Evolutionary conservation across 1,140 invertebrate genomes (phyloP).

Genomic region (Zeugodacus cucurbitae): DNA sequence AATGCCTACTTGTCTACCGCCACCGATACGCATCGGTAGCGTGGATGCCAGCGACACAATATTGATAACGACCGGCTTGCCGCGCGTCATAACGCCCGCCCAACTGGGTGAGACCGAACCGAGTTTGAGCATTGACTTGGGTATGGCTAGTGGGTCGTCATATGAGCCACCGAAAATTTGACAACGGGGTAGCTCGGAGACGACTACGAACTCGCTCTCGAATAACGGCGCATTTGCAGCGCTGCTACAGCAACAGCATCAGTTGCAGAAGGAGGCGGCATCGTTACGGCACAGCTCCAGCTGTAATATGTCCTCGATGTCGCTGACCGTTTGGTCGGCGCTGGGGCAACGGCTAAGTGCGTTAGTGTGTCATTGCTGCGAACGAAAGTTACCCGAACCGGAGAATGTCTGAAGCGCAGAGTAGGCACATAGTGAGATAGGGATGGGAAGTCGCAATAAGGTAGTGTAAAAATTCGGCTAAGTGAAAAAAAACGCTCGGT

Average conservation of each 20-base stretch:
- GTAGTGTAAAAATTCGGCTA: neutral
- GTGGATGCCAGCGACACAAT: slow-evolving; percentile 40
- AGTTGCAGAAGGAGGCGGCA: neutral
- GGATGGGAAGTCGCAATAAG: neutral
- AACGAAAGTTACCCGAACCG: slow-evolving; percentile 61
- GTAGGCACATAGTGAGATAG: neutral
- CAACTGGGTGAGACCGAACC: slow-evolving; percentile 42
- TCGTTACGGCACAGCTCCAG: slow-evolving; percentile 49
- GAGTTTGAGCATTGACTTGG: slow-evolving; percentile 55
- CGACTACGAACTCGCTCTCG: slow-evolving; percentile 53
- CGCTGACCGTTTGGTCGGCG: slow-evolving; percentile 61
- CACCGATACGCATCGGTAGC: slow-evolving; percentile 50
- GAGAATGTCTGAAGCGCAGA: slow-evolving; percentile 59
- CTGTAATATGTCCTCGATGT: slow-evolving; percentile 62
- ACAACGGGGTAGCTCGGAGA: slow-evolving; percentile 61
- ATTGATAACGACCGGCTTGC: slow-evolving; percentile 26
- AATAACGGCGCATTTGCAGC: slow-evolving; percentile 51
- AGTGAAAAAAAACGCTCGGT: neutral
- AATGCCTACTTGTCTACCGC: slow-evolving; percentile 46
- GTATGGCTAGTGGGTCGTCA: slow-evolving; percentile 53
- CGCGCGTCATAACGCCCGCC: slow-evolving; percentile 42
- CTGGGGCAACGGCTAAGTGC: slow-evolving; percentile 61
- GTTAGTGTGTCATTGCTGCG: slow-evolving; percentile 65
- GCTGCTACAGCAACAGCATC: slow-evolving; percentile 46
- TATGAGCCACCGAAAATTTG: slow-evolving; percentile 60